Conservation (phyloP, 2,113 vertebrate species). For the Craseonycteris thonglongyai region DNA sequence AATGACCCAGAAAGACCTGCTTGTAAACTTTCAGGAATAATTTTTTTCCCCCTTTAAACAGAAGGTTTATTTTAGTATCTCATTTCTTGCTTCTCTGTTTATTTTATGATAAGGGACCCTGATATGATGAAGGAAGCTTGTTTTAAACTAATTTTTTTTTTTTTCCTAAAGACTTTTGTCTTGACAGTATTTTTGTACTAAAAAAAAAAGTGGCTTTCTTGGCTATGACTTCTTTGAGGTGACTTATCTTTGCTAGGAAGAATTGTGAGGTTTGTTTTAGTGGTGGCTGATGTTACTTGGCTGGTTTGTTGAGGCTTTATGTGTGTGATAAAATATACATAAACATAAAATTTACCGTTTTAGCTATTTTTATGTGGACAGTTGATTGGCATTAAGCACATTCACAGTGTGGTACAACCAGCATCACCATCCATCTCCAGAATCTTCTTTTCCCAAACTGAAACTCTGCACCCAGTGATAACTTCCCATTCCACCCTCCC, state of each 20-base stretch:
- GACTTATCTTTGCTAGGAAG: neutral
- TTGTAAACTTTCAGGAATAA: neutral
- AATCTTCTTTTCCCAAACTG: neutral
- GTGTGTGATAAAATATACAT: neutral
- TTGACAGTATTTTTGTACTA: neutral
- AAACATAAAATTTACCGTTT: neutral
- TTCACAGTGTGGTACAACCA: neutral
- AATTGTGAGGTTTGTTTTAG: neutral
- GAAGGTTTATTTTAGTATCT: constrained; percentile 6
- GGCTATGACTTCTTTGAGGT: neutral
- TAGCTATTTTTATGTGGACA: neutral
- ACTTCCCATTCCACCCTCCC: neutral
- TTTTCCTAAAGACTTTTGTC: neutral
- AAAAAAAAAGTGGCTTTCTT: neutral
- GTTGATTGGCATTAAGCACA: neutral
- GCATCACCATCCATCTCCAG: neutral
- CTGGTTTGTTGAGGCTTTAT: neutral
- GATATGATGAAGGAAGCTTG: neutral
- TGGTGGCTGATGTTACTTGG: neutral
- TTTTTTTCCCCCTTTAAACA: neutral
- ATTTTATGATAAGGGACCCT: neutral
- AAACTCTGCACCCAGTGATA: neutral
- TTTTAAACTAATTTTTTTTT: neutral
- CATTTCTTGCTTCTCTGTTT: constrained; percentile 35
- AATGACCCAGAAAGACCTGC: neutral